These are phyloP conservation scores for Drosophila nigrodunni DNA, from an alignment of 1,140 invertebrate genomes.

Conservation along the genomic window DNA sequence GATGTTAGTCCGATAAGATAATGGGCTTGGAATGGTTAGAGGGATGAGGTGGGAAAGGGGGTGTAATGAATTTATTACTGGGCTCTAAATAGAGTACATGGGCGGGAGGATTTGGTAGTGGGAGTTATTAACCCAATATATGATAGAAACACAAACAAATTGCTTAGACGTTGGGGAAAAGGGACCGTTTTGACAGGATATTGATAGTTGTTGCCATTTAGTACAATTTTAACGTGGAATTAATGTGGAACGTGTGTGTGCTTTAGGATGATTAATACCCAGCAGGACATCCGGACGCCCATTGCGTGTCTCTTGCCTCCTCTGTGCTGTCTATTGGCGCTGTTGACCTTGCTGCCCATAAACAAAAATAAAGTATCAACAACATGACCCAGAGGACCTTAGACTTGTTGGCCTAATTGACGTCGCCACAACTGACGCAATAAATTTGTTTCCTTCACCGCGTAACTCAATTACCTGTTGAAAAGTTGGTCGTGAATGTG, in stretches of 20 bases:
- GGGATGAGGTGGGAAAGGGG: background rate
- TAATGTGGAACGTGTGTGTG: slow-evolving; percentile 38
- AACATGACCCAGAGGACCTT: slow-evolving; percentile 18
- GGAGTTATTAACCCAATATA: slow-evolving; percentile 17
- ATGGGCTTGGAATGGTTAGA: background rate
- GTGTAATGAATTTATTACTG: slow-evolving; percentile 65
- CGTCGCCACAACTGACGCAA: slow-evolving; percentile 16
- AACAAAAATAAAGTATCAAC: background rate
- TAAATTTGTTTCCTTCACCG: slow-evolving; percentile 11
- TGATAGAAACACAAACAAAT: slow-evolving; percentile 18
- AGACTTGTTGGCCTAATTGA: slow-evolving; percentile 38
- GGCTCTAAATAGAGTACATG: slow-evolving; percentile 30
- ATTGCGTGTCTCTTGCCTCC: slow-evolving; percentile 16
- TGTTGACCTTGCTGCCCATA: background rate
- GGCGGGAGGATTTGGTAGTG: slow-evolving; percentile 38
- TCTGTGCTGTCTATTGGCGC: background rate
- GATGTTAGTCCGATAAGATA: slow-evolving; percentile 72
- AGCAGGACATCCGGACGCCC: slow-evolving; percentile 33
- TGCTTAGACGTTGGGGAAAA: background rate
- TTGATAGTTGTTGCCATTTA: slow-evolving; percentile 65
- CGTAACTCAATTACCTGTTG: slow-evolving; percentile 31
- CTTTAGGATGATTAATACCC: slow-evolving; percentile 71
- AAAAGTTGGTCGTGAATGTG: background rate
- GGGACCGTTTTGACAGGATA: slow-evolving; percentile 36
- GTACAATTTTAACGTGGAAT: slow-evolving; percentile 72